Base-by-base conservation (phyloP, 2,797 vertebrate genomes). In the Brachyalestes nurse region DNA sequence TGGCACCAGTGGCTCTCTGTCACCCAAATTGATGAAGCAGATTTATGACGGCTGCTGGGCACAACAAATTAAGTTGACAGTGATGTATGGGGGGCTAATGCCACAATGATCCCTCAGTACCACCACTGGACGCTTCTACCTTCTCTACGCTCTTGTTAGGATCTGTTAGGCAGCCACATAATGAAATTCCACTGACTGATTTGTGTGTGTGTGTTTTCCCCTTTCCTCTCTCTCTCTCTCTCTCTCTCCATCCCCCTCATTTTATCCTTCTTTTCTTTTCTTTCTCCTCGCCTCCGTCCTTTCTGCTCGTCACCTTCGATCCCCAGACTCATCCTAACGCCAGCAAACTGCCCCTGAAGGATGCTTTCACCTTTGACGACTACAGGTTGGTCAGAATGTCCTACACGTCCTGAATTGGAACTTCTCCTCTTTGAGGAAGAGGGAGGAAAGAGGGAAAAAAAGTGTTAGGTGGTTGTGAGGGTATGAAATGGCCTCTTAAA, bases 21-120 rank as follows among this genome's bases (percentile, higher is more conserved):
- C 92, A 93, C 91, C 91, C 93, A 95, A 95, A 95, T 93, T 93
- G 96, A 96, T 96, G 96, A 95, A 95, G 95, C 96, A 97, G 96
- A 96, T 97, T 96, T 96, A 96, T 96, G 96, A 96, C 87, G 91
- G 95, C 96, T 95, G 94, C 96, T 96, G 96, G 96, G 96, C 96
- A 96, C 96, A 95, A 96, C 96, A 95, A 95, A 97, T 97, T 96
- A 97, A 97, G 95, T 93, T 96, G 96, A 97, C 96, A 96, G 96
- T 97, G 96, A 98, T 96, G 94, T 96, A 96, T 97, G 96, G 94
- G 95, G 93, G 93, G 93, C 89, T 91, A 93, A 95, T 93, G 93
- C 96, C 96, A 90, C 80, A 88, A 92, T 93, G 95, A 95, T 95
- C 95, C 93, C 93, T 92, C 91, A 75, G 93, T 91, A 91, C 90